These are phyloP conservation scores for Sorex araneus DNA, from an alignment of 2,113 vertebrate genomes.

Conservation along the genomic window DNA sequence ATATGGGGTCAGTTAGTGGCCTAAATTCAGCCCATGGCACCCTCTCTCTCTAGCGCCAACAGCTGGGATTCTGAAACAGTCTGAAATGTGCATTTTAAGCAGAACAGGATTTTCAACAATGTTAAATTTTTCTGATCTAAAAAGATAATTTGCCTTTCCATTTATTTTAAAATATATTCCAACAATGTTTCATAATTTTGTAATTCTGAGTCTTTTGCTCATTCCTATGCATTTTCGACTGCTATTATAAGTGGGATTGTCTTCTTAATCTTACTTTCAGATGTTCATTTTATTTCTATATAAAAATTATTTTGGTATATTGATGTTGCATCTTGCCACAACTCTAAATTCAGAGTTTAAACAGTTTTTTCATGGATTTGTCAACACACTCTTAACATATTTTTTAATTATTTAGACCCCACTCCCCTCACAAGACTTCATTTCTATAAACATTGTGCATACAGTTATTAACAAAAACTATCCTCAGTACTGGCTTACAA, in stretches of 20 bases:
- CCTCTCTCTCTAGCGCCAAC: too few species aligned
- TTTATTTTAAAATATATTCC: conserved; percentile 35
- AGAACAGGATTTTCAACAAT: background rate
- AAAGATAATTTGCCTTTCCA: background rate
- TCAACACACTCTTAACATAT: conserved; percentile 34
- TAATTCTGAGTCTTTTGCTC: conserved; percentile 37
- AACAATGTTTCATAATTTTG: conserved; percentile 19
- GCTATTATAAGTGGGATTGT: conserved; percentile 40
- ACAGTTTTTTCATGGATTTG: conserved; percentile 62
- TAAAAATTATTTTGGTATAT: conserved; percentile 69
- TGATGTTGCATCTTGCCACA: conserved; percentile 65
- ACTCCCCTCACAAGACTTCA: background rate
- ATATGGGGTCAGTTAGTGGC: too few species aligned
- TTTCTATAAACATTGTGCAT: conserved; percentile 37
- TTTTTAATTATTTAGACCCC: conserved; percentile 61
- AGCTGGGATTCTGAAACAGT: background rate
- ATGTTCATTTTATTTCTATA: conserved; percentile 54
- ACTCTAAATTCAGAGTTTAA: conserved; percentile 42
- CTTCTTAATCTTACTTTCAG: conserved; percentile 68
- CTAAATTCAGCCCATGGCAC: too few species aligned
- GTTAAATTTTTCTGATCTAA: conserved; percentile 43
- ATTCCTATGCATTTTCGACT: conserved; percentile 49
- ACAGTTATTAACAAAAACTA: conserved; percentile 18
- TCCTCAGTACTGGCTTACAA: conserved; percentile 15
- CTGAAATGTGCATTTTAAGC: background rate